Evolutionary conservation across 2,113 vertebrate species (phyloP).

Genomic region (Plestiodon gilberti): DNA sequence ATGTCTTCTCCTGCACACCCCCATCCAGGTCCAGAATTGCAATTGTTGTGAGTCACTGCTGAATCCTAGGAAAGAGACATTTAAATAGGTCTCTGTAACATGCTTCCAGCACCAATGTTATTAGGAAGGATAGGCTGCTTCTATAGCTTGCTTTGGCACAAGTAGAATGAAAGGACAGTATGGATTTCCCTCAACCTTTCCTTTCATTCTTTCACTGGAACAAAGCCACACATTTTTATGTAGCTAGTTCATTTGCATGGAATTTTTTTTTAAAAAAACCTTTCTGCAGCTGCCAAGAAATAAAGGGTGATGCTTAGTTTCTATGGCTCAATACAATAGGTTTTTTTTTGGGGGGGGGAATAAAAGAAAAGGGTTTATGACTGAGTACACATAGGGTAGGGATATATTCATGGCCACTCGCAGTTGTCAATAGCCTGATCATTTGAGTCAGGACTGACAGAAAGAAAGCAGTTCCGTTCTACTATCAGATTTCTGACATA

Average conservation of each 20-base stretch:
- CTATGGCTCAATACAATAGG: background rate
- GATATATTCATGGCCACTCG: too few species aligned
- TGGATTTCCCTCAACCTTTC: background rate
- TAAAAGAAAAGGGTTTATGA: background rate
- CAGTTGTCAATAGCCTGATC: background rate
- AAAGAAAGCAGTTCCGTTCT: background rate
- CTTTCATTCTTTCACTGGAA: background rate
- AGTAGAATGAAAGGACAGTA: background rate
- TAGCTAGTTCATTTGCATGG: accelerated
- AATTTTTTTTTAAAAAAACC: background rate
- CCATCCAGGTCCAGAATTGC: background rate
- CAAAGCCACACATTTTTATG: background rate
- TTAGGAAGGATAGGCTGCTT: background rate
- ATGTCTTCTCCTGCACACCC: background rate
- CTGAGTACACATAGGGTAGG: too few species aligned
- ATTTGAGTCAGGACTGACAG: background rate
- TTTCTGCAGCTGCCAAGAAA: background rate
- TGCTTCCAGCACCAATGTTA: background rate
- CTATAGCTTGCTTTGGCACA: background rate
- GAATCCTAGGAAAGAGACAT: background rate
- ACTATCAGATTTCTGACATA: background rate
- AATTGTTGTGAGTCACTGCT: background rate
- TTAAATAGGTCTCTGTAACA: background rate
- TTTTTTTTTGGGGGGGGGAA: too few species aligned
- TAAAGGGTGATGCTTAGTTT: accelerated